Evolutionary conservation across 2,113 vertebrate genomes (phyloP), one percentile per base, ranked within the genome.

Genomic region (Heliornis fulica): DNA sequence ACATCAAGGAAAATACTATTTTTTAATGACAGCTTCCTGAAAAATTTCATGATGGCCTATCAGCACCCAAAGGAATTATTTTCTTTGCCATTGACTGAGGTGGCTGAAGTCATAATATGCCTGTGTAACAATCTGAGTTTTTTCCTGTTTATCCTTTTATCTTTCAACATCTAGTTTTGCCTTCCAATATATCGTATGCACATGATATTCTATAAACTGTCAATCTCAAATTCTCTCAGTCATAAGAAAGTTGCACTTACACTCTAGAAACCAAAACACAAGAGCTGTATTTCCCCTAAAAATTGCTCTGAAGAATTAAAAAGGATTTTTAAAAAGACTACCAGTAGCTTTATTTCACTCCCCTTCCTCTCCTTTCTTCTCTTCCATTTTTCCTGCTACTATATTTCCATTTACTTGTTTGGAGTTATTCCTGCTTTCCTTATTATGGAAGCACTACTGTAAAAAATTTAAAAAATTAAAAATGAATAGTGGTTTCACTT

Each of bases 401-500:
- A 13, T 13, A 5, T 80, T 88, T 87, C 50, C 17, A 16, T 59
- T 38, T 59, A 75, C 14, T 60, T 68, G 22, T 13, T 64, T n/a
- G 9, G 41, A 85, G 20, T 45, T 69, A 56, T 25, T 70, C 40
- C 83, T 36, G 4, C 32, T 78, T 66, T 78, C 20, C 11, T 75
- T 90, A 40, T 51, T 26, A 61, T 48, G 26, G 41, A 68, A 51
- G 92, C 90, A 4, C 18, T 64, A 59, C 21, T 61, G 15, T 48
- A 6, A 46, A 83, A 63, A 6, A 29, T 17, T 46, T 10, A 13
- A 50, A 5, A 11, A 17, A 28, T 14, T 8, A 25, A 53, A n/a
- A 59, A 18, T 0, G 0, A 54, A 13, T 9, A 38, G 4, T 6
- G 2, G 2, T 21, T 71, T 69, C 26, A 31, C 32, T 54, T 59